phyloP scores from a whole-genome alignment of 2,113 vertebrate species.

The Oncorhynchus masou region DNA sequence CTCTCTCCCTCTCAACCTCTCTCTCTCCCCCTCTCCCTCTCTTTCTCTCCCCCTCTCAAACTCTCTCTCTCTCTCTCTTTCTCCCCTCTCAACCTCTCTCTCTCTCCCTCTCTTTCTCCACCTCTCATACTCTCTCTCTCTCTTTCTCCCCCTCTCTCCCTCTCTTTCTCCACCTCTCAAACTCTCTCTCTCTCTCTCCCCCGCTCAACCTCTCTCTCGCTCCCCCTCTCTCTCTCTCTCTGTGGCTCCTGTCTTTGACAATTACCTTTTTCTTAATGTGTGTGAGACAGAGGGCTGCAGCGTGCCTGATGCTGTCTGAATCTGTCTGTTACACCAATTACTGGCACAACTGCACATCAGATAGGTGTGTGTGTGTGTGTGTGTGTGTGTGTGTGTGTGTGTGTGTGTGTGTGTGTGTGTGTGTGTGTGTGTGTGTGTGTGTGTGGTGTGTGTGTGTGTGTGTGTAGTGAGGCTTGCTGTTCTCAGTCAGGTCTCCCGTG shows the following conservation, averaged over 20 bases:
- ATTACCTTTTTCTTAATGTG: slow-evolving; percentile 54
- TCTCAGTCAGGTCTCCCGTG: too few species aligned
- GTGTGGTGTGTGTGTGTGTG: not conserved
- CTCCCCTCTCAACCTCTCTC: too few species aligned
- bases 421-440: not conserved
- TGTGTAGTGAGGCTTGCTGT: too few species aligned
- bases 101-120: too few species aligned
- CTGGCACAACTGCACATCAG: not conserved
- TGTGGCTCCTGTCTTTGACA: slow-evolving; percentile 18
- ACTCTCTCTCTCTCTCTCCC: too few species aligned
- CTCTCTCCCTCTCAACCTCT: not conserved
- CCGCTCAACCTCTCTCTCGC: too few species aligned
- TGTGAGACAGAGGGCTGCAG: slow-evolving; percentile 36
- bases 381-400: not conserved
- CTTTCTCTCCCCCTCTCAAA: too few species aligned
- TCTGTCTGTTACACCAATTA: slow-evolving; percentile 16
- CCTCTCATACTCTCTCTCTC: too few species aligned
- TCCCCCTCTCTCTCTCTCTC: not conserved
- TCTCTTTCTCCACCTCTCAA: not conserved
- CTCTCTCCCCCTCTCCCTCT: too few species aligned
- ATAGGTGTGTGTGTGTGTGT: not conserved
- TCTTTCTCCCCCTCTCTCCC: too few species aligned
- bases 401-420: not conserved
- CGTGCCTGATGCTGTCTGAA: slow-evolving; percentile 31
- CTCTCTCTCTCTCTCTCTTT: not conserved